phyloP scores from a whole-genome alignment of 2,888 invertebrate genomes.

The Nephrocerus scutellatus region DNA sequence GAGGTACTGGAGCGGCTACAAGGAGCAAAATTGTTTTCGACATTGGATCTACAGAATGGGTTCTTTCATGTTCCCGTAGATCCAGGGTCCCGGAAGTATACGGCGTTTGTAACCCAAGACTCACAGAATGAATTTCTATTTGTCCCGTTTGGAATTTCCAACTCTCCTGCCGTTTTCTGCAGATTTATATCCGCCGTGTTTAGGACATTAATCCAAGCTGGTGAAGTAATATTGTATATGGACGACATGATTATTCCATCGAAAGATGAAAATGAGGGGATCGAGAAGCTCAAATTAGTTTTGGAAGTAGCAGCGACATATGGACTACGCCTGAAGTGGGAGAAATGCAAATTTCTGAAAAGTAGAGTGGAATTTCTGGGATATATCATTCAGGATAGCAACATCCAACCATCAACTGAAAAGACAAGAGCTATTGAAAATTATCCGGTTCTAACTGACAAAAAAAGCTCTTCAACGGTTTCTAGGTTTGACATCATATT shows the following conservation, averaged over 20 bases:
- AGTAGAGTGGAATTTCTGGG: conserved; percentile 12
- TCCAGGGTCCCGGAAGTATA: conserved; percentile 19
- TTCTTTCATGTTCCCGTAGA: conserved; percentile 21
- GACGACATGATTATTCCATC: conserved; percentile 13
- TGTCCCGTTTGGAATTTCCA: conserved; percentile 19
- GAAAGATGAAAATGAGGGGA: conserved; percentile 1
- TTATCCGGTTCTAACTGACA: conserved; percentile 1
- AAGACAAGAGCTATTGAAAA: conserved; percentile 8
- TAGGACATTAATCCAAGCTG: conserved; percentile 1
- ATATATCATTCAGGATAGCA: conserved; percentile 4
- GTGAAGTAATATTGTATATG: conserved; percentile 1
- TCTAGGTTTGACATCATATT: conserved; percentile 10
- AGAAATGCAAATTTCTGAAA: conserved; percentile 13
- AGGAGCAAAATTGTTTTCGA: conserved; percentile 18
- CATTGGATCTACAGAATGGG: conserved; percentile 21
- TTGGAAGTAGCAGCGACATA: conserved; percentile 15
- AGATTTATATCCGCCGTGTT: conserved; percentile 7
- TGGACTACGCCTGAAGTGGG: conserved; percentile 6
- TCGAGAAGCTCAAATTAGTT: conserved; percentile 1
- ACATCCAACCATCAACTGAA: conserved; percentile 3
- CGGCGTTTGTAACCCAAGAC: conserved; percentile 23
- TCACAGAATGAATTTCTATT: conserved; percentile 19
- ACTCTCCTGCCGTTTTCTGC: conserved; percentile 12
- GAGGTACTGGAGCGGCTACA: conserved; percentile 10
- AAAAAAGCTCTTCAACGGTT: conserved; percentile 8